Evolutionary conservation across 2,888 invertebrate species (phyloP).

Genomic region (Melolontha melolontha): DNA sequence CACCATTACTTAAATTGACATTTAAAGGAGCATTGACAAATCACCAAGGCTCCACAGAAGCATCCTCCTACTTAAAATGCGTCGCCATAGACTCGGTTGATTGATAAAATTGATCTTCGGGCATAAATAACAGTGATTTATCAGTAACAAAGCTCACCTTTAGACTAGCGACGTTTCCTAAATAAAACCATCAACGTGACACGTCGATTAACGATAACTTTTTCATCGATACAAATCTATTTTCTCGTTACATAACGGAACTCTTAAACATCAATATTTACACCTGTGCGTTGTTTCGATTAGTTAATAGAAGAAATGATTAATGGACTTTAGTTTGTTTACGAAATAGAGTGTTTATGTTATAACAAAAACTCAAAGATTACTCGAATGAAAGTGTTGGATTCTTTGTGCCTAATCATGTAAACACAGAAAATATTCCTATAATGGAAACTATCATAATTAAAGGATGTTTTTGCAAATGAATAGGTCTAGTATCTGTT

Average conservation of each 20-base stretch:
- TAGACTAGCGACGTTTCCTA: constrained; percentile 1
- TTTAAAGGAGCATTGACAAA: constrained; percentile 17
- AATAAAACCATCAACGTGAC: constrained; percentile 30
- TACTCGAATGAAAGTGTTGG: background rate
- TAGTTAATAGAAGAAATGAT: constrained; percentile 20
- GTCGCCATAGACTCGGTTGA: constrained; percentile 6
- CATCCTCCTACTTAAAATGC: constrained; percentile 5
- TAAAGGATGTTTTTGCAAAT: no score
- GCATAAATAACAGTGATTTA: constrained; percentile 29
- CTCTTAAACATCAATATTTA: constrained; percentile 19
- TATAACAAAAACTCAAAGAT: constrained; percentile 7
- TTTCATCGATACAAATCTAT: constrained; percentile 19
- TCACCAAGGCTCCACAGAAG: background rate
- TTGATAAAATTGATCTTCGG: constrained; percentile 28
- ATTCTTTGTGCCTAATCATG: background rate
- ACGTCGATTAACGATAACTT: constrained; percentile 23
- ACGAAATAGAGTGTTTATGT: constrained; percentile 9
- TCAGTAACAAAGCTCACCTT: background rate
- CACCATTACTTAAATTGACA: constrained; percentile 19
- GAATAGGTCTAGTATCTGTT: no score
- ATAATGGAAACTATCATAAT: no score
- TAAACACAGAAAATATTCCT: background rate
- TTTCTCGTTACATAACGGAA: constrained; percentile 4
- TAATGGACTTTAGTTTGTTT: constrained; percentile 20
- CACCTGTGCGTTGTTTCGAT: constrained; percentile 10